Evolutionary conservation across 2,888 invertebrate species (phyloP).

Genomic region (Macropis europaea): DNA sequence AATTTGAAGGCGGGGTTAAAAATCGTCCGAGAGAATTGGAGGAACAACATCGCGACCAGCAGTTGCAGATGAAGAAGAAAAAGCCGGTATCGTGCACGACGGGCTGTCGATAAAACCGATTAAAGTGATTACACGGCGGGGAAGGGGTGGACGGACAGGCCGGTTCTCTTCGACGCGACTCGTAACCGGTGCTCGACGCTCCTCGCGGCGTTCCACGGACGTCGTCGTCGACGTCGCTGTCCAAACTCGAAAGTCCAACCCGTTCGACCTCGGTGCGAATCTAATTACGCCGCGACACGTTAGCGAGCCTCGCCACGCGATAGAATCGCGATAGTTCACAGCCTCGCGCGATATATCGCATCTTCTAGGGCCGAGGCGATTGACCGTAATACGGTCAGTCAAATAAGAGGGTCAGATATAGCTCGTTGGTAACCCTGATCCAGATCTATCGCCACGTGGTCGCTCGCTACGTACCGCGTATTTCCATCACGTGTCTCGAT

Average conservation of each 20-base stretch:
- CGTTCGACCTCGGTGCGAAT: constrained; percentile 53
- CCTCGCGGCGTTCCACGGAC: too few species aligned
- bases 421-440: constrained; percentile 78
- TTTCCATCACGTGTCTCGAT: constrained; percentile 39
- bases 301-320: constrained; percentile 69
- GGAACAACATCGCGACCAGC: too few species aligned
- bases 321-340: constrained; percentile 51
- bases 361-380: constrained; percentile 71
- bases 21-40: too few species aligned
- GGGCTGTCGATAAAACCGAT: constrained; percentile 53
- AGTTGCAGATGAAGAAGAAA: constrained; percentile 24
- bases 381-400: constrained; percentile 76
- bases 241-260: constrained; percentile 29
- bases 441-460: constrained; percentile 79
- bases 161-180: not conserved
- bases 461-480: constrained; percentile 9
- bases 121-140: constrained; percentile 34
- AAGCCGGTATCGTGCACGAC: constrained; percentile 9
- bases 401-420: constrained; percentile 79
- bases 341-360: constrained; percentile 30
- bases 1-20: too few species aligned
- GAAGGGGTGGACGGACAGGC: not conserved
- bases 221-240: not conserved
- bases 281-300: constrained; percentile 67
- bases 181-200: too few species aligned